Conservation (phyloP, 2,113 vertebrate genomes). For the Brachyistius frenatus region DNA sequence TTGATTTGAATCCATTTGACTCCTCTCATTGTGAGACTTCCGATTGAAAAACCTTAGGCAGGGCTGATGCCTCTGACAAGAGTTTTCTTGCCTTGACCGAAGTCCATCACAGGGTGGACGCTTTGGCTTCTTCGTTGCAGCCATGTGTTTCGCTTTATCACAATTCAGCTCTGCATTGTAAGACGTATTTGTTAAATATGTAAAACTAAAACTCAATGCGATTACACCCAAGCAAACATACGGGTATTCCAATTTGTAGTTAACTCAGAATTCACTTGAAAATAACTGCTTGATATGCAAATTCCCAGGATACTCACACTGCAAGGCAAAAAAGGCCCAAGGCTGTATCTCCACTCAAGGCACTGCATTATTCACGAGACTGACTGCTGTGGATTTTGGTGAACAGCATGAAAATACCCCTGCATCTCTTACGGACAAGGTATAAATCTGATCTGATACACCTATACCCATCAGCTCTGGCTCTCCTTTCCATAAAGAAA, state of each 20-base stretch:
- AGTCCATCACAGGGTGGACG: background rate
- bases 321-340: constrained; percentile 61
- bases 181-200: background rate
- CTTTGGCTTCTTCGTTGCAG: background rate
- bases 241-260: constrained; percentile 39
- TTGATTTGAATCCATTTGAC: constrained; percentile 47
- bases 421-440: constrained; percentile 58
- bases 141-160: background rate
- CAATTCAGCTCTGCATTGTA: constrained; percentile 9
- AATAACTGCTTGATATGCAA: constrained; percentile 62
- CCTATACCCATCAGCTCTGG: constrained; percentile 44
- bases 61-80: background rate
- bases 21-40: constrained; percentile 33
- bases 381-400: constrained; percentile 67
- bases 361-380: constrained; percentile 77
- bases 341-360: constrained; percentile 75
- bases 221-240: constrained; percentile 3
- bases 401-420: constrained; percentile 68
- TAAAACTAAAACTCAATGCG: background rate
- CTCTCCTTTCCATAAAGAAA: constrained; percentile 32
- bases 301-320: constrained; percentile 53
- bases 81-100: background rate
- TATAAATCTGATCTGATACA: constrained; percentile 71
- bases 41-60: constrained; percentile 22
- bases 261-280: constrained; percentile 52